Conservation (phyloP, 2,888 invertebrate species). For the Metacarcinus magister region DNA sequence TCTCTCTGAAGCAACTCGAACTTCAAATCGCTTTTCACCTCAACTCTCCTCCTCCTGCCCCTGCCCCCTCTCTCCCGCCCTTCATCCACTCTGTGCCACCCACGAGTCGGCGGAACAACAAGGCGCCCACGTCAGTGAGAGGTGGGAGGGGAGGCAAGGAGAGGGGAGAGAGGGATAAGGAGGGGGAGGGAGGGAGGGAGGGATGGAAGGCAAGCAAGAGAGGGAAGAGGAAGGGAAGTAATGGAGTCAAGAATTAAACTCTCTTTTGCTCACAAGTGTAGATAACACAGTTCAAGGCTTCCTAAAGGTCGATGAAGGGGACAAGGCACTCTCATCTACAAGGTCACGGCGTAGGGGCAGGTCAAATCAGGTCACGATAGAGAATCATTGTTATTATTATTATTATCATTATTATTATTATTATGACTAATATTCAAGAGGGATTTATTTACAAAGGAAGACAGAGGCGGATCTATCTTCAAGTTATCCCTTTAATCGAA, state of each 20-base stretch:
- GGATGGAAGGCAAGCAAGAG: neutral
- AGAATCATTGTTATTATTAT: too few relatives aligned
- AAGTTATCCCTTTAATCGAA: neutral
- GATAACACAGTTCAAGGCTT: neutral
- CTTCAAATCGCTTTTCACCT: constrained; percentile 21
- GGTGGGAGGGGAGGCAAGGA: neutral
- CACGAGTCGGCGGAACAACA: constrained; percentile 19
- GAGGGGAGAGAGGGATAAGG: neutral
- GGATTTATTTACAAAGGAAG: neutral
- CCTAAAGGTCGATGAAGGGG: too few relatives aligned
- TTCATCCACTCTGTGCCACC: constrained; percentile 1
- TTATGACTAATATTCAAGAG: neutral
- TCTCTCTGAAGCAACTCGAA: neutral
- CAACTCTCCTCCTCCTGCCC: neutral
- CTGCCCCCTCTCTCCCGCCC: neutral
- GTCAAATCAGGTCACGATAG: neutral
- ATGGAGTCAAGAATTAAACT: neutral
- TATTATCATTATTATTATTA: too few relatives aligned
- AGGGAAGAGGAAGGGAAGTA: neutral
- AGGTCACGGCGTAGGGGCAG: neutral
- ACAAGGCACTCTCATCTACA: neutral
- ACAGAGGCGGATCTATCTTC: neutral
- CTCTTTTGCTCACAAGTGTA: neutral
- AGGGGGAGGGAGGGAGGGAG: neutral
- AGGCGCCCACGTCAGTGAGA: constrained; percentile 7